Evolutionary conservation across 2,113 vertebrate species (phyloP), one percentile per base, ranked within the genome.

Genomic region (Dascyllus trimaculatus): DNA sequence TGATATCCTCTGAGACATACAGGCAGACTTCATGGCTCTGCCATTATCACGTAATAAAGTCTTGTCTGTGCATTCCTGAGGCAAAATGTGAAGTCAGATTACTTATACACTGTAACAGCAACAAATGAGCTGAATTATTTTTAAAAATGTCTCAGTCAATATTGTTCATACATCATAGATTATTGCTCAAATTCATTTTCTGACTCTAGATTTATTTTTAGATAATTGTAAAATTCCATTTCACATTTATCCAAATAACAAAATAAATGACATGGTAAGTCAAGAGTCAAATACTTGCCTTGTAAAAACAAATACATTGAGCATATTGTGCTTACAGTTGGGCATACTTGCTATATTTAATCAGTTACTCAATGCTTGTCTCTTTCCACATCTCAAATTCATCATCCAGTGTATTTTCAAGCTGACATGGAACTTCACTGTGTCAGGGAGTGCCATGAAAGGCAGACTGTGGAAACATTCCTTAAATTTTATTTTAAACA

Each of bases 141-240:
- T 1, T 59, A 48, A 29, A 53, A 82, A 74, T 24, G 60, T 58
- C 75, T 62, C 49, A 45, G 63, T 56, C 25, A 91, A 89, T 85
- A 86, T 86, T 77, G n/a, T 66, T 82, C 14, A 61, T 51, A 66
- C 1, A 0, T 63, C 53, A 69, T 19, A 52, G 72, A 57, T 75
- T 87, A 38, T 82, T 76, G 51, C 58, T 73, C 18, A 68, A 80
- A 70, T 45, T 66, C 21, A 52, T 81, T 65, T 80, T 71, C 54
- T 25, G 73, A 48, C 25, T 68, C 22, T 21, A 5, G 24, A 71
- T 62, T 71, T 74, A 81, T 66, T 85, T 79, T 81, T 35, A 77
- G 66, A 61, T 75, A 67, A 85, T 78, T 81, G 75, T 87, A 81
- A 90, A 93, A 91, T 90, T 92, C 89, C 88, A 89, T 61, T 67